Base-by-base conservation (phyloP, 2,797 vertebrate genomes). In the Gymnodraco acuticeps region DNA sequence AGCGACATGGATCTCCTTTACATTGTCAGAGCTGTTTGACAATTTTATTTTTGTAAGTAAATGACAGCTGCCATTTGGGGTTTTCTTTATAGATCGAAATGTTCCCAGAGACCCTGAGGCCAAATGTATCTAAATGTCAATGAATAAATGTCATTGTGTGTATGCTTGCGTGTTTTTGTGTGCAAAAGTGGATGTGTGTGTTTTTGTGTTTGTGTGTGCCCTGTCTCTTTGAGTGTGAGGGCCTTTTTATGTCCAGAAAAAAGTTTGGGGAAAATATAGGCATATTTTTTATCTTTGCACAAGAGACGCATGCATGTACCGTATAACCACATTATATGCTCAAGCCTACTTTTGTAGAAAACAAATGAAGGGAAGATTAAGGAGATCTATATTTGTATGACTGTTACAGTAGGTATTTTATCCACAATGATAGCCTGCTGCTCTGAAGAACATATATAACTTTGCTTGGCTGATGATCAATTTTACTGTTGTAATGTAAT, bases 61-160 rank as follows among this genome's bases (percentile, higher is more conserved):
- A 83, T 80, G 82, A 80, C 77, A 87, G 62, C 45, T 63, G 71
- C 52, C 72, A 69, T 84, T 62, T 71, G 20, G 61, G 54, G 27
- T 58, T 84, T 80, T 76, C 64, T 81, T 74, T 65, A 56, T 78
- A 20, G 56, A 78, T 77, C 51, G 27, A 84, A 77, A 84, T 73
- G 62, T 71, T 86, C 66, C 38, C 67, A 10, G 2, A 77, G 59
- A 77, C 51, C 78, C 78, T 12, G 33, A 68, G 71, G 73, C 54
- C 65, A 80, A 75, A 75, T 75, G 50, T 51, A 66, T 84, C 72
- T 56, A 85, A 86, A 87, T 78, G 78, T 73, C 73, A 78, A 9
- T 70, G 45, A 84, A 65, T 71, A 77, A 87, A 84, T 81, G 73
- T 76, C 76, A 82, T 12, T 53, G 48, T 53, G 16, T 58, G 52